Conservation (phyloP, 2,888 invertebrate species). For the Cosmorhoe ocellata region DNA sequence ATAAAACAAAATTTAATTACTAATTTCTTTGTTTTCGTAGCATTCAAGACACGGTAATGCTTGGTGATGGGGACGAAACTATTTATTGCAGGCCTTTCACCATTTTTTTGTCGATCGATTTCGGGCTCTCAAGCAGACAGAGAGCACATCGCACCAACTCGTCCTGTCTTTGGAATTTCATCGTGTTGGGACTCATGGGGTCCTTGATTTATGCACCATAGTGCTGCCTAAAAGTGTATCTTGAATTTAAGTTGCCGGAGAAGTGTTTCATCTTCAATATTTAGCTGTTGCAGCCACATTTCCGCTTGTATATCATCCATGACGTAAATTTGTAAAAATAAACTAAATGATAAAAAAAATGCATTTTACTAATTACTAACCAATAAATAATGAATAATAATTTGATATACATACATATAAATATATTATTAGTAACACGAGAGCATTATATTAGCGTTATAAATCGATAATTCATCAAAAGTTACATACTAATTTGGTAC, state of each 20-base stretch:
- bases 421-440: too few species aligned
- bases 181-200: constrained; percentile 1
- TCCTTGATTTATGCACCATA: neutral
- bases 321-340: too few species aligned
- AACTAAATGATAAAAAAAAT: too few species aligned
- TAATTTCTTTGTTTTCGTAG: constrained; percentile 12
- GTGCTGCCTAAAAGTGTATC: constrained; percentile 6
- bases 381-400: too few species aligned
- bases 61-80: constrained; percentile 24
- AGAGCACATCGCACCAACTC: constrained; percentile 24
- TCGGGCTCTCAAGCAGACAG: constrained; percentile 6
- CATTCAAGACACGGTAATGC: constrained; percentile 20
- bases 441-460: too few species aligned
- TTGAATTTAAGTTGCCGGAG: neutral
- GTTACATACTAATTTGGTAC: too few species aligned
- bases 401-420: too few species aligned
- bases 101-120: constrained; percentile 2
- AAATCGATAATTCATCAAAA: too few species aligned
- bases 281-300: neutral
- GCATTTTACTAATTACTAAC: too few species aligned
- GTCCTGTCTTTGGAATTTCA: constrained; percentile 22
- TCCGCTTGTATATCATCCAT: neutral
- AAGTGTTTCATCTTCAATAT: neutral
- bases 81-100: constrained; percentile 15
- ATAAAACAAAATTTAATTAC: too few species aligned